Conservation (phyloP, 2,797 vertebrate species). For the Graptemys geographica region DNA sequence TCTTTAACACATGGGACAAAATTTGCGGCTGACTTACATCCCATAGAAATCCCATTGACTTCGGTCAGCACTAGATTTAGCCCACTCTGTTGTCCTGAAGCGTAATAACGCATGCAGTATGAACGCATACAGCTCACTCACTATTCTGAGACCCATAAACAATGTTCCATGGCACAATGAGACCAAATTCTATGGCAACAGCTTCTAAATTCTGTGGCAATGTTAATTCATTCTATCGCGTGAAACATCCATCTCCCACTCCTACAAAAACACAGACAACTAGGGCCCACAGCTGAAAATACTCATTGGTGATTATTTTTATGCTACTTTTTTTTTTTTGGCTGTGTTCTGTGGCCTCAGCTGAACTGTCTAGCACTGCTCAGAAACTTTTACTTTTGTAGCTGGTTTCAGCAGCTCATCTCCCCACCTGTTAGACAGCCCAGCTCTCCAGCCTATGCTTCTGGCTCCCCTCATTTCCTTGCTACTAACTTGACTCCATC, state of each 20-base stretch:
- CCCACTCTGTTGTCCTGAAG: not conserved
- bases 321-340: not conserved
- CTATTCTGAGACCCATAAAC: not conserved
- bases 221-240: not conserved
- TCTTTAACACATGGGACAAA: not conserved
- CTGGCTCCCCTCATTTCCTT: not conserved
- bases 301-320: not conserved
- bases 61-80: not conserved
- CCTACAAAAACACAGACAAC: not conserved
- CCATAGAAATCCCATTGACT: not conserved
- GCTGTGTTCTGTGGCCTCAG: not conserved
- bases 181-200: not conserved
- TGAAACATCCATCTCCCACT: not conserved
- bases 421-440: not conserved
- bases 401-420: not conserved
- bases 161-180: not conserved
- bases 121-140: not conserved
- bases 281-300: not conserved
- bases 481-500: not conserved
- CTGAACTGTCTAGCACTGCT: not conserved
- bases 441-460: not conserved
- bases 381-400: not conserved
- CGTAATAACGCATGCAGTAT: not conserved
- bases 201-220: not conserved
- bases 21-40: not conserved